Percentiles rank a stretch among this genome's conserved stretches.
Conservation (phyloP, 2,888 invertebrate species). For the Drosophila recens region DNA sequence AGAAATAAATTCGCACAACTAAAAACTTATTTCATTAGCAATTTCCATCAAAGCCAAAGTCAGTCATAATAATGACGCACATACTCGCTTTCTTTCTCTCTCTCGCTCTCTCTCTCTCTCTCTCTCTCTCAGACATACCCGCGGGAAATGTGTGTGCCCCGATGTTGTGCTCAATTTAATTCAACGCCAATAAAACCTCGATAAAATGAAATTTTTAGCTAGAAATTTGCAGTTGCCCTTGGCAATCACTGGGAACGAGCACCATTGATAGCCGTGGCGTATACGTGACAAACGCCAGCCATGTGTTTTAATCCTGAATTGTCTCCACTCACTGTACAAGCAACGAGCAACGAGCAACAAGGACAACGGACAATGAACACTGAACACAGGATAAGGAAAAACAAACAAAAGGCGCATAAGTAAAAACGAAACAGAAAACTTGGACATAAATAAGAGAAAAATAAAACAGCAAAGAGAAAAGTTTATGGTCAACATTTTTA, state of each 20-base stretch:
- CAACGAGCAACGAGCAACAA: slow-evolving; percentile 32
- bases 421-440: slow-evolving; percentile 50
- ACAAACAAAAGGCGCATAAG: slow-evolving; percentile 39
- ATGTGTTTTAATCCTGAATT: slow-evolving; percentile 68
- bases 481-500: slow-evolving; percentile 79
- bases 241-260: slow-evolving; percentile 42
- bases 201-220: slow-evolving; percentile 67
- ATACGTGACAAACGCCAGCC: slow-evolving; percentile 68
- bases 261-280: slow-evolving; percentile 62
- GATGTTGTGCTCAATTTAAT: slow-evolving; percentile 74
- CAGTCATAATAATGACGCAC: slow-evolving; percentile 40
- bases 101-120: slow-evolving; percentile 4
- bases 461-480: slow-evolving; percentile 64
- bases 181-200: slow-evolving; percentile 77
- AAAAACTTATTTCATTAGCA: slow-evolving; percentile 80
- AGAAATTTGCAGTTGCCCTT: slow-evolving; percentile 43
- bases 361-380: not conserved
- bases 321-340: slow-evolving; percentile 23
- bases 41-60: slow-evolving; percentile 67
- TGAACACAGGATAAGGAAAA: slow-evolving; percentile 1
- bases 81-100: not conserved
- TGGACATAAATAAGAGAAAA: slow-evolving; percentile 63
- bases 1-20: slow-evolving; percentile 61
- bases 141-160: slow-evolving; percentile 15
- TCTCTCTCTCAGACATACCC: not conserved